Percentiles rank a stretch among this genome's conserved stretches.
These are phyloP conservation scores for Phoebastria nigripes DNA, from an alignment of 2,797 vertebrate genomes.

Conservation along the genomic window DNA sequence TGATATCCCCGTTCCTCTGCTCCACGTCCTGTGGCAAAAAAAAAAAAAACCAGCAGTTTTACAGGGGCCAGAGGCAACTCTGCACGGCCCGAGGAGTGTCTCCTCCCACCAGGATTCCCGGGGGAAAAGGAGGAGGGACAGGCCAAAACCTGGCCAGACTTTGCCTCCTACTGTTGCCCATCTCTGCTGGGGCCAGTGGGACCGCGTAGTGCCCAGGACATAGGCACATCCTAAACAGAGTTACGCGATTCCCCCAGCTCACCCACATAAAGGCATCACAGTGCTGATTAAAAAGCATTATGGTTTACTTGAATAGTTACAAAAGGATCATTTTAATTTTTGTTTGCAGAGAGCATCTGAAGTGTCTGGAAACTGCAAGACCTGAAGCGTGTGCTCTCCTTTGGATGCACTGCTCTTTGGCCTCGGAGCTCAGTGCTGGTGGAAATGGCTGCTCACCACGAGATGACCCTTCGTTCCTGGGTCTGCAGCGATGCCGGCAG, in stretches of 20 bases:
- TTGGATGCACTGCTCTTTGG: not conserved
- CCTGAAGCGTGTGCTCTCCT: fast-evolving
- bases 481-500: not conserved
- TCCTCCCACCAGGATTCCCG: not conserved
- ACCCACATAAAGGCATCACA: not conserved
- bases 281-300: fast-evolving
- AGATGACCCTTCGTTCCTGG: not conserved
- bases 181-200: not conserved
- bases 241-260: fast-evolving
- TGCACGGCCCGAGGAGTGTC: fast-evolving
- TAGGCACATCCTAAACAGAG: not conserved
- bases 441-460: not conserved
- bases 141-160: not conserved
- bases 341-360: not conserved
- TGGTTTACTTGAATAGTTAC: not conserved
- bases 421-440: not conserved
- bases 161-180: not conserved
- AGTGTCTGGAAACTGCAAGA: not conserved
- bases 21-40: slow-evolving; percentile 84
- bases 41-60: not conserved
- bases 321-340: not conserved
- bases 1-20: slow-evolving; percentile 90
- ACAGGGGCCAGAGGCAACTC: not conserved
- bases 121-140: not conserved
- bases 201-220: not conserved